Base-by-base conservation (phyloP, 1,140 invertebrate genomes). In the Coenobita brevimanus region DNA sequence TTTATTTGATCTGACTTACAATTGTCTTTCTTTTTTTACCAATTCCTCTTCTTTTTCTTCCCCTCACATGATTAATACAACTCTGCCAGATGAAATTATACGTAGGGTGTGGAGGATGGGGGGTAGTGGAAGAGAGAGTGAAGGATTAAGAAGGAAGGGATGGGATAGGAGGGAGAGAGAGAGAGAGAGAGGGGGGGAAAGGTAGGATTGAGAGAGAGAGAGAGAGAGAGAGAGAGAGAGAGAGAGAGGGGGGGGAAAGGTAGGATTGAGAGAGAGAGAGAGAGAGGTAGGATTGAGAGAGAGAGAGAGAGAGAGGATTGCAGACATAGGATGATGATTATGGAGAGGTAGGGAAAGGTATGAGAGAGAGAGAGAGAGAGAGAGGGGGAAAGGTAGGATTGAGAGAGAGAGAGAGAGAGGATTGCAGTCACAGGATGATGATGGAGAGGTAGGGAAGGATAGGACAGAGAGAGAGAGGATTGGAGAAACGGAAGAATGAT, bases 351-450 rank as follows among this genome's bases (percentile, higher is more conserved):
- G 13, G n/a, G n/a, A 57, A 13, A 57, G n/a, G n/a, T 13, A 57
- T 10, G n/a, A 57, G n/a, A 57, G n/a, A n/a, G 13, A 57, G n/a
- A 13, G 54, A 57, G 54, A 57, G 54, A n/a, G 54, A 57, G 54
- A 57, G 10, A 57, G 54, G n/a, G n/a, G 54, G 54, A 57, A 57
- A 57, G 54, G 54, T 10, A 57, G n/a, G 54, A 13, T 57, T 13
- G 54, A 57, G n/a, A 57, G n/a, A 57, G 54, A n/a, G 54, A 57
- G n/a, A 57, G n/a, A n/a, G 54, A 57, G 54, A n/a, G 54, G n/a
- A 57, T 10, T 13, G n/a, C 13, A 57, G 54, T 13, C n/a, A 57
- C 13, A n/a, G 54, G n/a, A n/a, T n/a, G n/a, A n/a, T 10, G n/a
- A 57, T 57, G 54, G 13, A 57, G 54, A 57, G n/a, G 10, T 13